A percentile compares a stretch with the other conserved stretches of the same genome.
These are phyloP conservation scores for Yponomeuta cagnagella DNA, from an alignment of 2,888 invertebrate genomes.

Conservation along the genomic window DNA sequence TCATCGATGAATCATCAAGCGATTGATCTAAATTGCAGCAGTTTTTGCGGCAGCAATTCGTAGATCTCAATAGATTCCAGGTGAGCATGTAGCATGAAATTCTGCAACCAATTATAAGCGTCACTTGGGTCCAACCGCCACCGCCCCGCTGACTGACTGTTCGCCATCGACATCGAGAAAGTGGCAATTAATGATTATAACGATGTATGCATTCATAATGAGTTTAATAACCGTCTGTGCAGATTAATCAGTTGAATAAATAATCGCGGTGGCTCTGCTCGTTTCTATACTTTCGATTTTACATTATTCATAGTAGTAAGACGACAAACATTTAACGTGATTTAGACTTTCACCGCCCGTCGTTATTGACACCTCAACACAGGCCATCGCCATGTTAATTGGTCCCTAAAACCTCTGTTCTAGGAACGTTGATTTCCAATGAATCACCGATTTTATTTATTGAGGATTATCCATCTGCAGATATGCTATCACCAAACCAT, in stretches of 20 bases:
- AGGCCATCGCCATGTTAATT: not conserved
- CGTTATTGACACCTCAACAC: not conserved
- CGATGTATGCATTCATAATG: constrained; percentile 21
- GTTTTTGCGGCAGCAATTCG: constrained; percentile 10
- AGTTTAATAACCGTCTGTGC: constrained; percentile 21
- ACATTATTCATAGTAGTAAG: constrained; percentile 29
- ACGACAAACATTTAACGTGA: constrained; percentile 6
- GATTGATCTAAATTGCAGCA: not conserved
- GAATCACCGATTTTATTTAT: not conserved
- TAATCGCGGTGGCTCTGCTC: constrained; percentile 13
- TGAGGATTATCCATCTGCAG: not conserved
- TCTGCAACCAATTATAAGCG: constrained; percentile 9
- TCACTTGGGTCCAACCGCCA: not conserved
- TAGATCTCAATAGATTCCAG: constrained; percentile 11
- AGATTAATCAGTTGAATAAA: constrained; percentile 22
- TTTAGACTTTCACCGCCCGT: not conserved
- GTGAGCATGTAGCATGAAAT: constrained; percentile 12
- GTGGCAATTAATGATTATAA: constrained; percentile 24
- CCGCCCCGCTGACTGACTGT: constrained; percentile 8
- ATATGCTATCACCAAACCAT: not conserved
- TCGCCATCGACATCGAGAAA: constrained; percentile 23
- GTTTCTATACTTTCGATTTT: constrained; percentile 41
- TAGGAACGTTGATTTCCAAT: not conserved
- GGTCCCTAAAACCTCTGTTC: not conserved
- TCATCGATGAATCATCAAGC: not conserved